These are phyloP conservation scores for Sardinella longiceps DNA, from an alignment of 2,797 vertebrate species.

Conservation along the genomic window DNA sequence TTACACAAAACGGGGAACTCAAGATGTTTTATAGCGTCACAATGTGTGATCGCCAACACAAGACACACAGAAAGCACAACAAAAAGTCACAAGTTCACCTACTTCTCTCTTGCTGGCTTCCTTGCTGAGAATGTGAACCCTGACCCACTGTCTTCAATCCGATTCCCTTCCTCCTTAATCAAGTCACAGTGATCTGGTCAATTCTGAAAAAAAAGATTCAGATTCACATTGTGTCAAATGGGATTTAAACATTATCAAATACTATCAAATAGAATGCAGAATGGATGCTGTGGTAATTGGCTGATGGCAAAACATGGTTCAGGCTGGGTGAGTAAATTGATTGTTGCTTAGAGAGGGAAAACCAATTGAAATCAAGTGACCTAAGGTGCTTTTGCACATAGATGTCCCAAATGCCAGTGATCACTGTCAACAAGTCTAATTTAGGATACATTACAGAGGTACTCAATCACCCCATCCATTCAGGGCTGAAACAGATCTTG, in stretches of 20 bases:
- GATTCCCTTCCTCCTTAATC: conserved; percentile 31
- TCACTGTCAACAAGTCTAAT: neutral
- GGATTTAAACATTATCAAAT: neutral
- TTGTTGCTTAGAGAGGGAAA: neutral
- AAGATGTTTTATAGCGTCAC: neutral
- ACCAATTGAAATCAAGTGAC: neutral
- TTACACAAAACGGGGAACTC: neutral
- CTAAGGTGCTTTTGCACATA: neutral
- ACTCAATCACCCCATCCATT: neutral
- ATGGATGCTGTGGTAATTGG: neutral
- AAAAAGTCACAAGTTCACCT: neutral
- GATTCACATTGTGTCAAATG: too few species aligned
- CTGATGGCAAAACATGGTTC: neutral
- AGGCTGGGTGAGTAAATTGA: conserved; percentile 5
- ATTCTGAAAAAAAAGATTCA: conserved; percentile 52
- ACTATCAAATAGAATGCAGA: conserved; percentile 12
- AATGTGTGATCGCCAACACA: neutral
- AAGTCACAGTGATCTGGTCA: conserved; percentile 71
- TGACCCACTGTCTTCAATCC: neutral
- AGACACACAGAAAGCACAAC: neutral
- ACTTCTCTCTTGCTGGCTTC: neutral
- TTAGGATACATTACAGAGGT: neutral
- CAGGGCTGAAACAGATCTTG: neutral
- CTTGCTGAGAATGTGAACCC: neutral
- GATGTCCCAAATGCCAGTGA: neutral